A percentile compares a stretch with the other conserved stretches of the same genome.
Conservation (phyloP, 2,113 vertebrate species). For the Pelodiscus sinensis region DNA sequence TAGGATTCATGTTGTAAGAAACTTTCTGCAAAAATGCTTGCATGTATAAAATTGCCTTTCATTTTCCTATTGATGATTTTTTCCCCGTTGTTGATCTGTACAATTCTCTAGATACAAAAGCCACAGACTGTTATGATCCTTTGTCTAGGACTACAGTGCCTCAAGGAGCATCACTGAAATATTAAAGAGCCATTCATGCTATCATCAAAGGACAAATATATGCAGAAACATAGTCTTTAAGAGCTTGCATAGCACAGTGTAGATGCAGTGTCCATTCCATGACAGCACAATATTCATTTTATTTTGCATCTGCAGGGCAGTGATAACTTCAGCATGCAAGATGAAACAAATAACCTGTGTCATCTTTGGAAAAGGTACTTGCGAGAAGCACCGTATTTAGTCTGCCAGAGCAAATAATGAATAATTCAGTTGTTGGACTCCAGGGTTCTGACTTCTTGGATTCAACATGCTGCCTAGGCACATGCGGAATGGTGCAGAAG, state of each 20-base stretch:
- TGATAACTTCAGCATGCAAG: neutral
- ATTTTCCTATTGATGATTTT: neutral
- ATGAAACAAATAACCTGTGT: constrained; percentile 19
- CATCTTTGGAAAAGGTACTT: neutral
- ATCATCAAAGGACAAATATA: neutral
- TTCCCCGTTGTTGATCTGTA: neutral
- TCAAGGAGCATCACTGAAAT: neutral
- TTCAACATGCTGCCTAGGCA: neutral
- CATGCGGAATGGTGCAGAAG: neutral
- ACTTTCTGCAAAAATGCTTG: neutral
- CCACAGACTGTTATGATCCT: neutral
- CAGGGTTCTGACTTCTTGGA: neutral
- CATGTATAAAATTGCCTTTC: neutral
- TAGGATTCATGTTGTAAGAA: neutral
- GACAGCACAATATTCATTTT: neutral
- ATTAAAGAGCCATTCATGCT: fast-evolving
- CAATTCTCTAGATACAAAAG: neutral
- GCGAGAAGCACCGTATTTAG: neutral
- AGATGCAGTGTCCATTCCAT: neutral
- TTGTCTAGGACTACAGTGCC: neutral
- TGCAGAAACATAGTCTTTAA: neutral
- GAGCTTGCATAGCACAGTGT: neutral
- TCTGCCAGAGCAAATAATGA: neutral
- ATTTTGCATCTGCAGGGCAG: neutral
- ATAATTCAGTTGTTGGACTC: constrained; percentile 1